These are phyloP conservation scores for Xiphophorus hellerii DNA, from an alignment of 2,113 vertebrate genomes.

Conservation along the genomic window DNA sequence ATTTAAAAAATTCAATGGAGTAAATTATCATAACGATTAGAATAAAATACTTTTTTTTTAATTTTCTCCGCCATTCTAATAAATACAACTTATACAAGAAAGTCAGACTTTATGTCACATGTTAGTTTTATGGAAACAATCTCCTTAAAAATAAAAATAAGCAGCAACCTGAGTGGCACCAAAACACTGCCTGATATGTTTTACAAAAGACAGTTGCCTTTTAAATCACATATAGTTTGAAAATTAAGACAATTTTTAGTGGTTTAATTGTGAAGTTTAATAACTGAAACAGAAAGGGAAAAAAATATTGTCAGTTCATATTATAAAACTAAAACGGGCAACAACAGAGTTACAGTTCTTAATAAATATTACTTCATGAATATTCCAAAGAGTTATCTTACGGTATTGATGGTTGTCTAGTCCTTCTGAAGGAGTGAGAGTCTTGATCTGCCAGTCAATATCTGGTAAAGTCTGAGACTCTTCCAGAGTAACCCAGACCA, in stretches of 20 bases:
- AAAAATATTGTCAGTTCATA: no score
- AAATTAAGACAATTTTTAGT: background rate
- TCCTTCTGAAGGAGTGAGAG: conserved; percentile 85
- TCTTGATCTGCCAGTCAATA: conserved; percentile 87
- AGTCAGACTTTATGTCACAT: no score
- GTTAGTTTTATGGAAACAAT: no score
- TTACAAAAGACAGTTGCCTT: background rate
- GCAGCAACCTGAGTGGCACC: no score
- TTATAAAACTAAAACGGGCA: no score
- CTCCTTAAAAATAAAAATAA: no score
- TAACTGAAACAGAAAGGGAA: background rate
- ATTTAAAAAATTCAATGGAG: background rate
- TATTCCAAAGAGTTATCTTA: conserved; percentile 72
- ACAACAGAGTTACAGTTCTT: background rate
- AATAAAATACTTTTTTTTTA: background rate
- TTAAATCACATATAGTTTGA: background rate
- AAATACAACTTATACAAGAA: background rate
- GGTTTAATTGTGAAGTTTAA: background rate
- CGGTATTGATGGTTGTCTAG: conserved; percentile 88
- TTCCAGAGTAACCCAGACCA: conserved; percentile 89
- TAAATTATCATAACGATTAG: background rate
- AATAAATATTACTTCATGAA: background rate
- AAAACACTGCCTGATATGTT: background rate
- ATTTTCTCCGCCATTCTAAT: background rate
- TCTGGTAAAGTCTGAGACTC: conserved; percentile 77